Conservation (phyloP, 2,888 invertebrate species). For the Salpingus planirostris region DNA sequence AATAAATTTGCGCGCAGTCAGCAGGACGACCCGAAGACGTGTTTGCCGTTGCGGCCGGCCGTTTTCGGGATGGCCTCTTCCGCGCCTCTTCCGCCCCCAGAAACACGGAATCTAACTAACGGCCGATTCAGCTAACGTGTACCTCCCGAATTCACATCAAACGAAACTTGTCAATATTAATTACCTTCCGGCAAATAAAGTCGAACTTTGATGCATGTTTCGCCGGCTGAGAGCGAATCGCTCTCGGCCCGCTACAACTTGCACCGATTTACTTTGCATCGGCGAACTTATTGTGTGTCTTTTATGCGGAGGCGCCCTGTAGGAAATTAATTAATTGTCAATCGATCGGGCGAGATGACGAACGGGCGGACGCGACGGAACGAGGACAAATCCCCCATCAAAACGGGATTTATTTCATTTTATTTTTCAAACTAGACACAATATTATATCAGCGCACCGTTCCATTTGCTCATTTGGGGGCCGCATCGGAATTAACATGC, state of each 20-base stretch:
- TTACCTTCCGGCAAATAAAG: constrained; percentile 18
- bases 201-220: constrained; percentile 17
- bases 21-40: constrained; percentile 12
- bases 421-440: too few relatives aligned
- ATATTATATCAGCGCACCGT: too few relatives aligned
- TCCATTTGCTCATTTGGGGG: too few relatives aligned
- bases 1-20: constrained; percentile 9
- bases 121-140: too few relatives aligned
- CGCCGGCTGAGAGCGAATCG: constrained; percentile 13
- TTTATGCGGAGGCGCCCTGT: constrained; percentile 4
- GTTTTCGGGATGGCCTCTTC: too few relatives aligned
- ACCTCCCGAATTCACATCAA: too few relatives aligned
- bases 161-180: constrained; percentile 22
- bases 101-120: too few relatives aligned
- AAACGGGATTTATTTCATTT: too few relatives aligned
- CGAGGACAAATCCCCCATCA: constrained; percentile 16
- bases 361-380: constrained; percentile 13
- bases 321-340: constrained; percentile 8
- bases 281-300: constrained; percentile 7
- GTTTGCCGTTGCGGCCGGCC: too few relatives aligned
- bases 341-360: too few relatives aligned
- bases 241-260: constrained; percentile 10
- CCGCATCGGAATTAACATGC: too few relatives aligned
- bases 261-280: constrained; percentile 6
- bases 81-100: too few relatives aligned